Evolutionary conservation across 1,140 invertebrate genomes (phyloP).

Genomic region (Agrypnia vestita): DNA sequence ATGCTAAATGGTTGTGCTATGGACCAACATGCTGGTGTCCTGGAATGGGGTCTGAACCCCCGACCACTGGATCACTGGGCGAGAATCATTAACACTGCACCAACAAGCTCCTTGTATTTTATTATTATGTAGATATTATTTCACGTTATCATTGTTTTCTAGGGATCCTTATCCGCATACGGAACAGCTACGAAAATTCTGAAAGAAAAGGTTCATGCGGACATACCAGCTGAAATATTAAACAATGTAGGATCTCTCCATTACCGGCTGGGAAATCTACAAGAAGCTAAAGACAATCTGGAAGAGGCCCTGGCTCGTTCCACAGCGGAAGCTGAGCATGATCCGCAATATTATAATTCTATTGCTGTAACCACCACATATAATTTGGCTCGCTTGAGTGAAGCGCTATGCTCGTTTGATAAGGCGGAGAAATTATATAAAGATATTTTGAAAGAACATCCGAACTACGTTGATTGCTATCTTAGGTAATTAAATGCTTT

Average conservation of each 20-base stretch:
- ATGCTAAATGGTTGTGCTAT: no score
- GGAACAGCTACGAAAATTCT: slow-evolving; percentile 94
- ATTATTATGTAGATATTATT: no score
- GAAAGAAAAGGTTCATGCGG: slow-evolving; percentile 93
- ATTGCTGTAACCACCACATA: slow-evolving; percentile 98
- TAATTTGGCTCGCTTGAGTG: slow-evolving; percentile 94
- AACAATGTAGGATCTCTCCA: slow-evolving; percentile 98
- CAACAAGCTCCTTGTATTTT: no score
- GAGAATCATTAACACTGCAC: no score
- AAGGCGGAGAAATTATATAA: slow-evolving; percentile 98
- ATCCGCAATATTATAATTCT: slow-evolving; percentile 96
- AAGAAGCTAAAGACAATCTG: slow-evolving; percentile 89
- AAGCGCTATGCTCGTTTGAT: slow-evolving; percentile 94
- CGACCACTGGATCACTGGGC: no score
- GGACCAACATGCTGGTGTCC: no score
- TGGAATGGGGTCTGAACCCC: no score
- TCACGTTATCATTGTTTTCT: slow-evolving; percentile 1
- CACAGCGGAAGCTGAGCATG: slow-evolving; percentile 86
- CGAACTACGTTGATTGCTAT: slow-evolving; percentile 99
- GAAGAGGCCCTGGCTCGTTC: slow-evolving; percentile 88
- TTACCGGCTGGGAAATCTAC: slow-evolving; percentile 89
- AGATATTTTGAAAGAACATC: slow-evolving; percentile 96
- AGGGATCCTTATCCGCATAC: slow-evolving; percentile 90
- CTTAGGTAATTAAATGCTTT: slow-evolving; percentile 70
- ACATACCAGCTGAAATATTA: slow-evolving; percentile 97